Conservation (phyloP, 2,113 vertebrate species). For the Indicator maculatus region DNA sequence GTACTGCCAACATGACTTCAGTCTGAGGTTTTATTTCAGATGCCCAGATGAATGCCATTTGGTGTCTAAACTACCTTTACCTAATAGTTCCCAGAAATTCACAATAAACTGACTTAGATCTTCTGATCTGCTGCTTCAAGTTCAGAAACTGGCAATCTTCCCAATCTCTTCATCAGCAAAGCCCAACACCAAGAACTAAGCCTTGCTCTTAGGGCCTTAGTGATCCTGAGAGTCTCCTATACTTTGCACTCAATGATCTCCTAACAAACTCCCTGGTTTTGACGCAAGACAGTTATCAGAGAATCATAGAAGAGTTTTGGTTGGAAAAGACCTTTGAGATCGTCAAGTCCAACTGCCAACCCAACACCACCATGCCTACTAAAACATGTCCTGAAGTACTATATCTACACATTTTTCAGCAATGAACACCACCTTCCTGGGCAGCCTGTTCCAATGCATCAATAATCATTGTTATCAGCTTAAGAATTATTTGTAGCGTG, state of each 20-base stretch:
- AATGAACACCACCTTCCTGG: too few relatives aligned
- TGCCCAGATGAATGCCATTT: background rate
- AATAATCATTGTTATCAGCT: background rate
- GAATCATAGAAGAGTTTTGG: too few relatives aligned
- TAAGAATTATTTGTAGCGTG: background rate
- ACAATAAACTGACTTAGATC: background rate
- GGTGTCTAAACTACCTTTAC: background rate
- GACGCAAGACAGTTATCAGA: background rate
- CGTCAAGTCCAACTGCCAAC: too few relatives aligned
- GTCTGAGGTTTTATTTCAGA: background rate
- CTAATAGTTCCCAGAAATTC: background rate
- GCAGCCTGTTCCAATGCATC: too few relatives aligned
- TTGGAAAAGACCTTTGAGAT: too few relatives aligned
- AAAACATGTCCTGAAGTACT: too few relatives aligned
- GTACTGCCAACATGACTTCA: background rate
- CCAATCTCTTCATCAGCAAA: background rate
- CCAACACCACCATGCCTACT: too few relatives aligned
- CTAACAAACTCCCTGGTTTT: background rate
- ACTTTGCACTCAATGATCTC: background rate
- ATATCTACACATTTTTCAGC: too few relatives aligned
- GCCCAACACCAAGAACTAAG: background rate
- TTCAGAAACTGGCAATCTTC: background rate
- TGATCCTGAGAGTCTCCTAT: background rate
- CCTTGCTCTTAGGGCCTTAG: background rate
- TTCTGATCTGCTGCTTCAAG: background rate